phyloP scores from a whole-genome alignment of 2,888 invertebrate genomes.

The Brassicogethes aeneus region DNA sequence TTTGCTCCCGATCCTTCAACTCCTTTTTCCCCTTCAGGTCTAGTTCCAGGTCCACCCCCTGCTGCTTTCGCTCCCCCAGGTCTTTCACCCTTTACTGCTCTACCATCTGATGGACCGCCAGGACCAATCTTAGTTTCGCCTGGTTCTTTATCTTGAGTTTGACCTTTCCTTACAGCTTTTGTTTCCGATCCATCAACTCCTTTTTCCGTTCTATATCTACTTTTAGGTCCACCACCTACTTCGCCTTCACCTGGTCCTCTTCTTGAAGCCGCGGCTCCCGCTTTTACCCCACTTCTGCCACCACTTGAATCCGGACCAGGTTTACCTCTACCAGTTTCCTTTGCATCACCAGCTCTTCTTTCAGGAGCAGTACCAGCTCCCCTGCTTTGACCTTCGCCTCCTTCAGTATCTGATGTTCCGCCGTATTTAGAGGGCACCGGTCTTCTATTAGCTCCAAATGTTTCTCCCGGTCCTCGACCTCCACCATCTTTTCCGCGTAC shows the following conservation, averaged over 20 bases:
- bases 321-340: too few relatives aligned
- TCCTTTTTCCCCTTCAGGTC: neutral
- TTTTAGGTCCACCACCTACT: too few relatives aligned
- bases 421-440: too few relatives aligned
- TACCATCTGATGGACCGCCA: neutral
- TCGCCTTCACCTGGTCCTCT: too few relatives aligned
- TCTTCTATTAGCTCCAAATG: too few relatives aligned
- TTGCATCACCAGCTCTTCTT: slow-evolving; percentile 5
- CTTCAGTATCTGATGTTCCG: too few relatives aligned
- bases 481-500: too few relatives aligned
- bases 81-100: neutral
- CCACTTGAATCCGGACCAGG: too few relatives aligned
- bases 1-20: slow-evolving; percentile 3
- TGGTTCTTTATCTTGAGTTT: slow-evolving; percentile 2
- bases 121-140: neutral
- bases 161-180: slow-evolving; percentile 1
- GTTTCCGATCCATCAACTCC: slow-evolving; percentile 7
- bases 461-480: too few relatives aligned
- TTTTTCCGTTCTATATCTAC: slow-evolving; percentile 10
- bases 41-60: neutral
- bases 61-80: slow-evolving; percentile 4
- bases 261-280: too few relatives aligned
- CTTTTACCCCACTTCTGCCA: too few relatives aligned
- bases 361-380: slow-evolving; percentile 3
- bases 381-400: neutral